These are phyloP conservation scores for Alosa sapidissima DNA, from an alignment of 2,797 vertebrate genomes.

Conservation along the genomic window DNA sequence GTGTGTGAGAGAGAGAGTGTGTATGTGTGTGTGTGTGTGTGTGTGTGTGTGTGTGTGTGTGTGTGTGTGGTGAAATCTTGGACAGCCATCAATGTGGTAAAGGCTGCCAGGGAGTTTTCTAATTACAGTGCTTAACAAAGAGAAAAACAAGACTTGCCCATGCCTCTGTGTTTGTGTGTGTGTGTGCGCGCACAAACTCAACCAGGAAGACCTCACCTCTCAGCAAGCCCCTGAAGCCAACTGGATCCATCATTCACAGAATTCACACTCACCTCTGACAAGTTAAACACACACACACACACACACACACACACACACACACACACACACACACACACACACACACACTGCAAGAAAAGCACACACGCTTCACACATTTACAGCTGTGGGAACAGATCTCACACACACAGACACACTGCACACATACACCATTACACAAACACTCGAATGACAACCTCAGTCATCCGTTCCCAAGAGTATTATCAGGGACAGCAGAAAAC, in stretches of 20 bases:
- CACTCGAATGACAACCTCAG: no score
- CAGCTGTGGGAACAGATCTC: conserved; percentile 53
- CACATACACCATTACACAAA: no score
- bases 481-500: no score
- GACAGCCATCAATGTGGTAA: neutral
- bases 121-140: neutral
- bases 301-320: conserved; percentile 70
- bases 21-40: no score
- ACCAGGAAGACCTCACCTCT: conserved; percentile 66
- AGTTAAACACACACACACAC: conserved; percentile 72
- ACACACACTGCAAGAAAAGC: conserved; percentile 69
- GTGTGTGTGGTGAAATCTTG: neutral
- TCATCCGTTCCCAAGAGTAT: no score
- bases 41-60: neutral
- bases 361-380: conserved; percentile 62
- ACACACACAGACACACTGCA: neutral
- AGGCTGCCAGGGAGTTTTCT: neutral
- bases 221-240: conserved; percentile 64
- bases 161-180: neutral
- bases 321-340: conserved; percentile 74
- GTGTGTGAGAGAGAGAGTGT: no score
- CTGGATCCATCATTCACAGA: conserved; percentile 73
- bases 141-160: neutral
- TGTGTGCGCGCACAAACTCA: conserved; percentile 44
- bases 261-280: conserved; percentile 75